Base-by-base conservation (phyloP, 2,797 vertebrate species). In the Anolis apletophallus region DNA sequence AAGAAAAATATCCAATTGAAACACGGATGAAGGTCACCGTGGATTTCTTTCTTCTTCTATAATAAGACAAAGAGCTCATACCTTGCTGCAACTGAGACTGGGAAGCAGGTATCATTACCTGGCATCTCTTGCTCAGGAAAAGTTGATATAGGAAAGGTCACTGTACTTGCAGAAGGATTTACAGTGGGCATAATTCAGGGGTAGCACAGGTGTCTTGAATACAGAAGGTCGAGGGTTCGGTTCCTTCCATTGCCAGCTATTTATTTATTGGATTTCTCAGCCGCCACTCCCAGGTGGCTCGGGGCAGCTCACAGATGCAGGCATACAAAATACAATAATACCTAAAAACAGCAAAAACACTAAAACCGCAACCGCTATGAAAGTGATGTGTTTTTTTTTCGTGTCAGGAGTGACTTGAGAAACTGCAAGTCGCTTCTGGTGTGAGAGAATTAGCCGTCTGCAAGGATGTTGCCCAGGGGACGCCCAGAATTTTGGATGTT, bases 11-110 rank as follows among this genome's bases (percentile, higher is more conserved):
- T 34, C 46, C 26, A 7, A 34, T 57, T 87, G 68, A 84, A 87
- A 84, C 75, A 87, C 73, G 84, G 19, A 87, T 87, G 81, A 87
- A 87, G 86, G 86, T 87, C 76, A 74, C n/a, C 32, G 75, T 55
- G 34, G 67, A 67, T 84, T 17, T 64, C 11, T 72, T 83, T 29
- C 3, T 78, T 80, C 54, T 8, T 19, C 9, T 26, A 26, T 29
- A 19, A 17, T 73, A 29, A 79, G 26, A 23, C 68, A 54, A 55
- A 55, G 16, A 29, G 8, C n/a, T 1, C 26, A 5, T 46, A 78
- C 50, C 40, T 46, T 80, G 68, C 7, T 36, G 57, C 11, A 55
- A 68, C 74, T 54, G 68, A 76, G 74, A 71, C 52, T 14, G 16
- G 67, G 23, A 72, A n/a, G 17, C 68, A 46, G 57, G 77, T 40